Conservation (phyloP, 2,113 vertebrate species). For the Pyxicephalus adspersus region DNA sequence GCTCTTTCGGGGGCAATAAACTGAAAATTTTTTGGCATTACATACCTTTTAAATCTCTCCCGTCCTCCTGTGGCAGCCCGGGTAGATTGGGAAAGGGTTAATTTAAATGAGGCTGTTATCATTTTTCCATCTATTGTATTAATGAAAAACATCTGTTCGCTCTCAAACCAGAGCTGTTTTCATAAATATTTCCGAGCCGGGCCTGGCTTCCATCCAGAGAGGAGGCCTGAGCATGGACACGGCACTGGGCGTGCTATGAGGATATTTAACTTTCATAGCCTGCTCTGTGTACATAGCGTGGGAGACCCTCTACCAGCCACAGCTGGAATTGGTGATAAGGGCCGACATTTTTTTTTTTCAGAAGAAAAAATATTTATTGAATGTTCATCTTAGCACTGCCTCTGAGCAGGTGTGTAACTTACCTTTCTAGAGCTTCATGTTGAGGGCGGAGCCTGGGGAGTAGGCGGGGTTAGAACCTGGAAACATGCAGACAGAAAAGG, state of each 20-base stretch:
- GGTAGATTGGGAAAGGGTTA: not conserved
- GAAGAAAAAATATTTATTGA: too few relatives aligned
- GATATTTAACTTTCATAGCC: not conserved
- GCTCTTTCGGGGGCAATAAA: too few relatives aligned
- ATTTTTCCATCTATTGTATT: conserved; percentile 23
- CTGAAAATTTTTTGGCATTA: too few relatives aligned
- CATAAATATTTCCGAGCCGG: conserved; percentile 6
- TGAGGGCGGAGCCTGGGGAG: too few relatives aligned
- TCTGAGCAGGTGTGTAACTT: too few relatives aligned
- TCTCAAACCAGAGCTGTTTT: not conserved
- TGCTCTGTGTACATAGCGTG: not conserved
- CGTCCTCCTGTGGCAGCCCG: not conserved
- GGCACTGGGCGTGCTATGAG: not conserved
- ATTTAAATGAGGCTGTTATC: not conserved
- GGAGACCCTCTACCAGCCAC: not conserved
- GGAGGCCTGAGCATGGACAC: not conserved
- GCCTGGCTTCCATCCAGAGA: not conserved
- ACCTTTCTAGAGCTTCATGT: too few relatives aligned
- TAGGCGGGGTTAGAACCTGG: too few relatives aligned
- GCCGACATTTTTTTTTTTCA: too few relatives aligned
- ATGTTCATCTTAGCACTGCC: too few relatives aligned
- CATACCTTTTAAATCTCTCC: not conserved
- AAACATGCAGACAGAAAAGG: too few relatives aligned
- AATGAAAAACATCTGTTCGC: conserved; percentile 36
- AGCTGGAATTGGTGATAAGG: not conserved